Conservation (phyloP, 2,797 vertebrate species). For the Acomys russatus region DNA sequence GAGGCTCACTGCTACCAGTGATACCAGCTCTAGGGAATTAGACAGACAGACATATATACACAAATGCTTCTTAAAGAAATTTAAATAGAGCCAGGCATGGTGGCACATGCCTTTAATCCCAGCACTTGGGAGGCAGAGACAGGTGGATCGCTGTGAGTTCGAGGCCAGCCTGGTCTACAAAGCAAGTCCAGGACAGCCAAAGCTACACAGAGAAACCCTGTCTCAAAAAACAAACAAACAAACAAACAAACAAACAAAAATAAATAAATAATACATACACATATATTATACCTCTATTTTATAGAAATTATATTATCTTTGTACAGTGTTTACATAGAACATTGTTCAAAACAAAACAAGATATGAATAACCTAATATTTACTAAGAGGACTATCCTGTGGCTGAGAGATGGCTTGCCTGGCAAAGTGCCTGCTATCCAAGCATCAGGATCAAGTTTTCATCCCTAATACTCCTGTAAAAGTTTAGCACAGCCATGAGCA, state of each 20-base stretch:
- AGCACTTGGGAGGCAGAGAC: no score
- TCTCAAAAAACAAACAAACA: no score
- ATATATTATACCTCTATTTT: constrained; percentile 7
- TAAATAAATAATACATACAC: constrained; percentile 5
- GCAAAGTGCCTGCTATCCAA: not conserved
- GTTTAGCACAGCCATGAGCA: not conserved
- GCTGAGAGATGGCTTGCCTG: not conserved
- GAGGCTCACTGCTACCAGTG: not conserved
- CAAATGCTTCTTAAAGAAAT: not conserved
- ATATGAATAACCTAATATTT: constrained; percentile 12
- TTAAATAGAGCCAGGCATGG: not conserved
- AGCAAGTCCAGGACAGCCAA: no score
- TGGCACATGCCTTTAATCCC: no score
- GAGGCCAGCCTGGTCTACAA: no score
- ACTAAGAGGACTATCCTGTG: not conserved
- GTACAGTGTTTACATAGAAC: not conserved
- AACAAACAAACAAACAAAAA: no score
- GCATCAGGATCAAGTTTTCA: not conserved
- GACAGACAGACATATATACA: not conserved
- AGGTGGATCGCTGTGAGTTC: no score
- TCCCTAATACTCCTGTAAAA: not conserved
- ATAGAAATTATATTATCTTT: constrained; percentile 27
- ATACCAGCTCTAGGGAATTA: not conserved
- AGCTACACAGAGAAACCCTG: no score
- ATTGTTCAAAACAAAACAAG: not conserved